Evolutionary conservation across 2,888 invertebrate genomes (phyloP).

Genomic region (Odontocolon sp.): DNA sequence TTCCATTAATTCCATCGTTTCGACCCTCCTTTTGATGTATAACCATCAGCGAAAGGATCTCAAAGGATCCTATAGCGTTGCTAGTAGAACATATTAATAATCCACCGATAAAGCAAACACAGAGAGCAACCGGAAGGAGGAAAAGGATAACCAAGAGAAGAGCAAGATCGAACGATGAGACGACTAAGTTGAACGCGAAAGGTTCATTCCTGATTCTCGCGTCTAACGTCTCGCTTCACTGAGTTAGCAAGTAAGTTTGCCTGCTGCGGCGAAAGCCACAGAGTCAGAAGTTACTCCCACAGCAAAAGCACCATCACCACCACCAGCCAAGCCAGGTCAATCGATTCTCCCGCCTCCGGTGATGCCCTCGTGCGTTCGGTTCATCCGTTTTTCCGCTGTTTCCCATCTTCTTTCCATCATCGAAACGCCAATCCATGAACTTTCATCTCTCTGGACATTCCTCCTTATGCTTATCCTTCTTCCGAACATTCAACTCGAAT

Average conservation of each 20-base stretch:
- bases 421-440: not conserved
- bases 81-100: conserved; percentile 55
- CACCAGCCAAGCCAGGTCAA: conserved; percentile 43
- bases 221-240: conserved; percentile 52
- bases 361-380: conserved; percentile 24
- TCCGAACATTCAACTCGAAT: not conserved
- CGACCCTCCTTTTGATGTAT: conserved; percentile 12
- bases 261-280: conserved; percentile 31
- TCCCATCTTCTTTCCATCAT: conserved; percentile 26
- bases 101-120: conserved; percentile 46
- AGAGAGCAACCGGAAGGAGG: conserved; percentile 5
- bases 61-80: conserved; percentile 42
- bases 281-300: conserved; percentile 42
- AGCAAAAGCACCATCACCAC: conserved; percentile 25
- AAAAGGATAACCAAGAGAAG: not conserved
- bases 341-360: conserved; percentile 53
- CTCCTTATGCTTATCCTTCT: not conserved
- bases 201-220: conserved; percentile 49
- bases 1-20: not conserved
- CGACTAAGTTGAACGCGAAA: conserved; percentile 52
- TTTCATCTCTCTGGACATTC: not conserved
- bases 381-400: conserved; percentile 37
- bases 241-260: conserved; percentile 57
- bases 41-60: conserved; percentile 23
- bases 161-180: conserved; percentile 47